Evolutionary conservation across 2,797 vertebrate genomes (phyloP), one percentile per base, ranked within the genome.

Genomic region (Enteromius fasciolatus): DNA sequence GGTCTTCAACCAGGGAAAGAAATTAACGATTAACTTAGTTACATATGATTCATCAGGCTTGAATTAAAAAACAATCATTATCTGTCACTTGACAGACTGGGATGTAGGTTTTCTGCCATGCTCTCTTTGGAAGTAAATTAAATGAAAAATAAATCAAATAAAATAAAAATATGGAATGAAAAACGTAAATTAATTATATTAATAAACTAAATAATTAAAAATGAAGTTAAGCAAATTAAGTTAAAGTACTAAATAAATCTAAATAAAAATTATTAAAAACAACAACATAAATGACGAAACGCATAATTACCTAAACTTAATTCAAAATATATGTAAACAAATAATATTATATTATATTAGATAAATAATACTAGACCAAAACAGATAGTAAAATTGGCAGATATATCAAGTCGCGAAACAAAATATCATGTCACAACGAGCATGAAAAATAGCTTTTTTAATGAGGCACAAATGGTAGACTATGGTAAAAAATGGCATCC

Each of bases 1-100:
- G 94, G 84, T 96, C 97, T 97, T 90, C 3, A 79, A 31, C 28
- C 85, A 91, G 89, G 89, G 91, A 80, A 89, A 85, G 91, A 88
- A 41, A 80, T 50, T 0, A 59, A 70, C 18, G 5, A 57, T 59
- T 52, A 69, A 33, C 63, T 54, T 48, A 52, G 15, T 46, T 33
- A 15, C 44, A 25, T 10, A 31, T 67, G 18, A 41, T 8, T 28
- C 17, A 57, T 14, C 23, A 41, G 12, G 28, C n/a, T n/a, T 23
- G 1, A 75, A 75, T 36, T 14, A 20, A 44, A 39, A 33, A 39
- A 39, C 39, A 39, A 39, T 39, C 39, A 39, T 39, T 39, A 39
- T 39, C 8, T 9, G 39, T 39, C 39, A 39, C 39, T 9, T 39
- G 39, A 39, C 39, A 39, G 1, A 39, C 36, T 39, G 36, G 36